Percentiles rank a stretch among this genome's conserved stretches.
Conservation (phyloP, 1,140 invertebrate species). For the Phortica variegata region DNA sequence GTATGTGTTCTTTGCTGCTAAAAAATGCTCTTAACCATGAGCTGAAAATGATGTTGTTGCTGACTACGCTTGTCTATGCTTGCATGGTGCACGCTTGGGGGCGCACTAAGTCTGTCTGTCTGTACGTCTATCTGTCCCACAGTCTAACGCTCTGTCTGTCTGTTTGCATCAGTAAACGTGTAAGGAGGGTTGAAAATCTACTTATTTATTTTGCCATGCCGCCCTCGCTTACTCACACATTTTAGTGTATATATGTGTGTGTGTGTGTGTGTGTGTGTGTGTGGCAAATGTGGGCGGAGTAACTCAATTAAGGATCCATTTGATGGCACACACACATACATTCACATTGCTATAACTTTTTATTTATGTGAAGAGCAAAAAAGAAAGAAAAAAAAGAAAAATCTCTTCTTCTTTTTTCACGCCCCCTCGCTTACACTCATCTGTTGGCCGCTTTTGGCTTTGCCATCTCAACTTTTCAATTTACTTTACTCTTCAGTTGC, state of each 20-base stretch:
- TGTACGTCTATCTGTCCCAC: constrained; percentile 29
- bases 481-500: too few species aligned
- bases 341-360: too few species aligned
- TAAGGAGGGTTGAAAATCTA: too few species aligned
- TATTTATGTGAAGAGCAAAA: constrained; percentile 9
- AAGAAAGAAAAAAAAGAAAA: constrained; percentile 16
- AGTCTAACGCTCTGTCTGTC: too few species aligned
- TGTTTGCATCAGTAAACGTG: too few species aligned
- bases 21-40: constrained; percentile 50
- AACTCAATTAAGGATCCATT: constrained; percentile 57
- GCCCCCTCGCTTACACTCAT: too few species aligned
- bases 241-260: constrained; percentile 9
- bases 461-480: too few species aligned
- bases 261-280: constrained; percentile 13
- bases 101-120: constrained; percentile 30
- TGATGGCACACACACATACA: constrained; percentile 47
- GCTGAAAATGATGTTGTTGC: constrained; percentile 15
- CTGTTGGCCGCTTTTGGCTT: too few species aligned
- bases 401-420: too few species aligned
- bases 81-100: too few species aligned
- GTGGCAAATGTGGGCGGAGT: constrained; percentile 40
- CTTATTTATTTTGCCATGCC: too few species aligned
- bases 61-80: constrained; percentile 26
- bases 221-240: not conserved
- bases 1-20: constrained; percentile 7